Evolutionary conservation across 2,113 vertebrate species (phyloP).

Genomic region (Oreotrochilus melanogaster): DNA sequence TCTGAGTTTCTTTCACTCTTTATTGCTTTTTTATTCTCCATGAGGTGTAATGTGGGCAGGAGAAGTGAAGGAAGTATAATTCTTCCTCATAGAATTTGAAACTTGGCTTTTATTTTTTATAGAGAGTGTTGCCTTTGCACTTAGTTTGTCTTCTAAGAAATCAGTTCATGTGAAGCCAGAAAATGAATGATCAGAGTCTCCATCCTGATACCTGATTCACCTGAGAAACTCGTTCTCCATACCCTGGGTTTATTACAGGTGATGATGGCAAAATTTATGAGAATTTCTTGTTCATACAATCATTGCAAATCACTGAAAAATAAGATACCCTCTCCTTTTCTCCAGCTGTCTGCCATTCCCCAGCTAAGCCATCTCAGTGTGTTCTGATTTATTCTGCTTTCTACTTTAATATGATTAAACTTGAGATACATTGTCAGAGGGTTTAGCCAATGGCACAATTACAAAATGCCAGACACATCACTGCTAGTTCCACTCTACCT

Average conservation of each 20-base stretch:
- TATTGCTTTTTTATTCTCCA: not conserved
- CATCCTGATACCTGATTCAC: not conserved
- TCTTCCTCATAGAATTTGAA: not conserved
- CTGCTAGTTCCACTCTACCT: not conserved
- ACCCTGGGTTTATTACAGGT: not conserved
- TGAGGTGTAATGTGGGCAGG: not conserved
- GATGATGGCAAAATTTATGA: not conserved
- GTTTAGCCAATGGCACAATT: conserved; percentile 32
- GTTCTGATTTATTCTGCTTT: conserved; percentile 33
- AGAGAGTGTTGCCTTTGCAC: not conserved
- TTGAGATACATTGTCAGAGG: conserved; percentile 36
- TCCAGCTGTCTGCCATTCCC: not conserved
- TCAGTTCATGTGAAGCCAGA: not conserved
- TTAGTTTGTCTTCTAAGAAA: not conserved
- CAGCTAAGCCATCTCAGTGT: not conserved
- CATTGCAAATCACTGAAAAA: not conserved
- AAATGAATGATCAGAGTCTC: not conserved
- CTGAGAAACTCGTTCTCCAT: not conserved
- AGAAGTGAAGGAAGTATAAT: not conserved
- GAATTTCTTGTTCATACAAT: not conserved
- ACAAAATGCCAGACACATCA: conserved; percentile 34
- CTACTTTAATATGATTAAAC: conserved; percentile 1
- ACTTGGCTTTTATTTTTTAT: rapidly evolving
- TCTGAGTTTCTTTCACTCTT: not conserved
- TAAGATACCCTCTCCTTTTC: not conserved